Evolutionary conservation across 2,113 vertebrate genomes (phyloP).

Genomic region (Azemiops feae): DNA sequence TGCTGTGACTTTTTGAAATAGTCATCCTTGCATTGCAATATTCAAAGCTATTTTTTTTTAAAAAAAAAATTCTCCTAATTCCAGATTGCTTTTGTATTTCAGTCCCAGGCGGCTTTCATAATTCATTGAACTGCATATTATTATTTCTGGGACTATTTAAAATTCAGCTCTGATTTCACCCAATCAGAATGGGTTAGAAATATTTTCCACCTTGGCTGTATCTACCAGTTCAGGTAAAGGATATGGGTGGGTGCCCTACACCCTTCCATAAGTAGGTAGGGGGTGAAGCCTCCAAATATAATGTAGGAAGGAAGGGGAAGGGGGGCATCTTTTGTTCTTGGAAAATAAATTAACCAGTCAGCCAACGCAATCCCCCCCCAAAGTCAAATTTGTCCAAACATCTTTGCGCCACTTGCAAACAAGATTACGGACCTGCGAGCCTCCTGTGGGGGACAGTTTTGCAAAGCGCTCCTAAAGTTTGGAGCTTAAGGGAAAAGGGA

Average conservation of each 20-base stretch:
- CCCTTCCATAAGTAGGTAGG: neutral
- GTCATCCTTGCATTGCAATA: neutral
- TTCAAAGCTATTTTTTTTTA: neutral
- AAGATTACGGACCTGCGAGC: neutral
- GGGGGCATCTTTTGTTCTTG: neutral
- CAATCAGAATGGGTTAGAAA: neutral
- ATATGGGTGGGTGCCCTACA: neutral
- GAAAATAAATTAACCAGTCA: neutral
- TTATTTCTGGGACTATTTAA: neutral
- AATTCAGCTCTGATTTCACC: neutral
- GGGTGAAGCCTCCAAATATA: neutral
- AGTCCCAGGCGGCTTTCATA: neutral
- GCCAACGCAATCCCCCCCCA: neutral
- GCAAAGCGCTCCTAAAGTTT: neutral
- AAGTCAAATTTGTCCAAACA: neutral
- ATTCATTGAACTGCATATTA: neutral
- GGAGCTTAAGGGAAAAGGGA: neutral
- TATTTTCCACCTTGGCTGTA: neutral
- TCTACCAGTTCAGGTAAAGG: neutral
- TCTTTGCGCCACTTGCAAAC: neutral
- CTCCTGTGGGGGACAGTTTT: neutral
- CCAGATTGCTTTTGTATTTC: neutral
- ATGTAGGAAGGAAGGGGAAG: neutral
- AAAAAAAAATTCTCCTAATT: neutral
- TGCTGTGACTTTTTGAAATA: neutral